These are phyloP conservation scores for Asarcornis scutulata DNA, from an alignment of 2,113 vertebrate genomes.

Conservation along the genomic window DNA sequence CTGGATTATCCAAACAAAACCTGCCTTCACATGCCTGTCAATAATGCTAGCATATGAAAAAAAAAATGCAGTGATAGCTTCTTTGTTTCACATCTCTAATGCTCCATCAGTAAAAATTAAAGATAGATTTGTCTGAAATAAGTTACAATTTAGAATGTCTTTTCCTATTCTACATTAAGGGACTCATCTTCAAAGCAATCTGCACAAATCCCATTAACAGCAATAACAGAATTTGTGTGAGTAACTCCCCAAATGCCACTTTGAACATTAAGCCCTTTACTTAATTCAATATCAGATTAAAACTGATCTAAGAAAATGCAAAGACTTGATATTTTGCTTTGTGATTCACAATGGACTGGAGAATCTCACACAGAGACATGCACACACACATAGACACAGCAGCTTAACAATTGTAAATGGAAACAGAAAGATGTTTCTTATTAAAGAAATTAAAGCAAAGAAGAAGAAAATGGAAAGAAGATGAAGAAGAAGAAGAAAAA, in stretches of 20 bases:
- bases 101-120: conserved; percentile 36
- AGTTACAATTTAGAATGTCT: conserved; percentile 37
- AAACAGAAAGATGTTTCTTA: conserved; percentile 6
- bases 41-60: neutral
- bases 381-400: neutral
- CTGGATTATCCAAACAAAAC: neutral
- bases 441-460: neutral
- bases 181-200: conserved; percentile 63
- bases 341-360: conserved; percentile 39
- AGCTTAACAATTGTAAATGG: neutral
- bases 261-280: conserved; percentile 67
- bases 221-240: conserved; percentile 56
- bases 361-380: neutral
- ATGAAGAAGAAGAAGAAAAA: neutral
- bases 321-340: conserved; percentile 39
- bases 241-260: conserved; percentile 65
- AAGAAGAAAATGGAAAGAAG: neutral
- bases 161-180: conserved; percentile 32
- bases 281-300: conserved; percentile 68
- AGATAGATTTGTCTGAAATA: conserved; percentile 44
- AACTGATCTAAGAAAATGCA: conserved; percentile 11
- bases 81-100: neutral
- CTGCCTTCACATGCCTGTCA: neutral
- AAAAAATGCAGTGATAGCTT: neutral
- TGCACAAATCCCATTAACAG: conserved; percentile 68